phyloP scores from a whole-genome alignment of 2,113 vertebrate genomes.

The Sisor rabdophorus region DNA sequence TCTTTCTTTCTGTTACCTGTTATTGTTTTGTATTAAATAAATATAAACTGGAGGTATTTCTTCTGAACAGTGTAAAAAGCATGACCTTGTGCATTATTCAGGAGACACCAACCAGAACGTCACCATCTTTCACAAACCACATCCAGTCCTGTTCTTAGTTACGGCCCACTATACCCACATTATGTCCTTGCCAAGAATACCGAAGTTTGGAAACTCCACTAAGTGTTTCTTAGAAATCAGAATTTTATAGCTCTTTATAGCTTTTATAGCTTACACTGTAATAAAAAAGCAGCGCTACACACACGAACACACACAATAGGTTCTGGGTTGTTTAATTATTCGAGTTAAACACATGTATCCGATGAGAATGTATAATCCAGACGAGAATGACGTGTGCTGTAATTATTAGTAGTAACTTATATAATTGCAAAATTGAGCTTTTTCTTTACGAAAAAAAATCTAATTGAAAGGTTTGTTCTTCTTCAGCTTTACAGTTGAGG shows the following conservation, averaged over 20 bases:
- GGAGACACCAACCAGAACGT: not conserved
- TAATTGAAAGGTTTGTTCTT: conserved; percentile 26
- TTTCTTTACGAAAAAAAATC: not conserved
- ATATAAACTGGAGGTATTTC: not conserved
- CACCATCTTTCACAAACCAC: not conserved
- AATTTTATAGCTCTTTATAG: not conserved
- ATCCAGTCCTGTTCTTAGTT: not conserved
- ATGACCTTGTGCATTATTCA: conserved; percentile 26
- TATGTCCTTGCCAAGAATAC: not conserved
- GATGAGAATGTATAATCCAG: not conserved
- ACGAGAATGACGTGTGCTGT: not conserved
- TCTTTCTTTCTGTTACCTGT: too few relatives aligned
- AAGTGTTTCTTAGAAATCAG: conserved; percentile 5
- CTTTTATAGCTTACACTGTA: not conserved
- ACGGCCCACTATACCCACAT: not conserved
- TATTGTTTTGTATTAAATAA: not conserved
- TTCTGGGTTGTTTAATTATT: not conserved
- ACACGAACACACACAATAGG: not conserved
- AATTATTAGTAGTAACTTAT: too few relatives aligned
- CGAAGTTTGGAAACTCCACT: not conserved
- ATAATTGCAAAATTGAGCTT: not conserved
- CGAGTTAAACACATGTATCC: not conserved
- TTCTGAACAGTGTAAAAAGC: not conserved
- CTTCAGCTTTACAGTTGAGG: conserved; percentile 75
- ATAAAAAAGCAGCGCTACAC: not conserved